phyloP scores from a whole-genome alignment of 2,113 vertebrate genomes.

The Corvus moneduloides region DNA sequence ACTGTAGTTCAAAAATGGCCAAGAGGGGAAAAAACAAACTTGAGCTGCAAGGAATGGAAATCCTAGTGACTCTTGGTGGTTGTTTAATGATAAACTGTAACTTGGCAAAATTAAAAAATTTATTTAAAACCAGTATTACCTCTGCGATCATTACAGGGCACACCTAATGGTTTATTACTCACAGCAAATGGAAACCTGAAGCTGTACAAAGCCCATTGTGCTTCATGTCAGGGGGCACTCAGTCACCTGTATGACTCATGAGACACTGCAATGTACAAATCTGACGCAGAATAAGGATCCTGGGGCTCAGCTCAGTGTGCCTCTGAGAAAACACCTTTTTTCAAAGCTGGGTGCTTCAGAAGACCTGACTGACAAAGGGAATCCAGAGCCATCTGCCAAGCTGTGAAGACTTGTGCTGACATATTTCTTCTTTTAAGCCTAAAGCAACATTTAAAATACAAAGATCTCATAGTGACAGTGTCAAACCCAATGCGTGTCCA shows the following conservation, averaged over 20 bases:
- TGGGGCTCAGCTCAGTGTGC: background rate
- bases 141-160: background rate
- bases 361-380: background rate
- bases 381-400: background rate
- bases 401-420: background rate
- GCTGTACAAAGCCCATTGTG: background rate
- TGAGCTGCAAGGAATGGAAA: conserved; percentile 20
- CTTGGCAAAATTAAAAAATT: background rate
- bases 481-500: background rate
- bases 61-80: background rate
- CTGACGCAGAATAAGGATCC: background rate
- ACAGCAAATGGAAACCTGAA: background rate
- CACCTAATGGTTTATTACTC: background rate
- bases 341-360: background rate
- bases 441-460: conserved; percentile 2
- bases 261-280: background rate
- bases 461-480: background rate
- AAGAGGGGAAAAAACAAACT: background rate
- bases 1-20: background rate
- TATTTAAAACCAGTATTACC: background rate
- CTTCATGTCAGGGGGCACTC: background rate
- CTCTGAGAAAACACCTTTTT: background rate
- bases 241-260: background rate
- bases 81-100: conserved; percentile 3
- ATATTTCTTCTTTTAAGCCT: background rate